A percentile compares a stretch with the other conserved stretches of the same genome.
Evolutionary conservation across 2,888 invertebrate genomes (phyloP).

Genomic region (Erebia aethiops): DNA sequence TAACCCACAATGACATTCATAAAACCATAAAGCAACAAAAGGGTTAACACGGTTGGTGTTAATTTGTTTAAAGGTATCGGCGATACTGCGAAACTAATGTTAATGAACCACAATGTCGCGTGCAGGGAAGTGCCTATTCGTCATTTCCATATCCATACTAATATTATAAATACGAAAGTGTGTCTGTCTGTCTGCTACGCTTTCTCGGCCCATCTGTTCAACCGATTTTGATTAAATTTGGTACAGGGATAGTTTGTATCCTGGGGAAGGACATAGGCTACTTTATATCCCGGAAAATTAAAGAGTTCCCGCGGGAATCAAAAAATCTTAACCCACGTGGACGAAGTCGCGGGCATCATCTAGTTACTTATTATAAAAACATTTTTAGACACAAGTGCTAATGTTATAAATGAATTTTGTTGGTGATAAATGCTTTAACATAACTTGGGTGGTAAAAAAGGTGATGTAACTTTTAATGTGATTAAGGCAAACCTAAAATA

Average conservation of each 20-base stretch:
- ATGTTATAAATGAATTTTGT: conserved; percentile 13
- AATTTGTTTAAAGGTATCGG: conserved; percentile 61
- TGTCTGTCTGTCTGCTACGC: too few species aligned
- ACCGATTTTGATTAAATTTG: too few species aligned
- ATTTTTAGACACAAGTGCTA: conserved; percentile 18
- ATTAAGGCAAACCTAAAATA: background rate
- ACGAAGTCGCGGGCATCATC: too few species aligned
- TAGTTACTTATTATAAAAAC: conserved; percentile 17
- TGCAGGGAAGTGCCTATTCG: conserved; percentile 17
- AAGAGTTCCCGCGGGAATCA: too few species aligned
- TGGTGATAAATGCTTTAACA: background rate
- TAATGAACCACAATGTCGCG: conserved; percentile 37
- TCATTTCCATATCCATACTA: conserved; percentile 29
- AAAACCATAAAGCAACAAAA: conserved; percentile 73
- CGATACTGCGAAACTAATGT: conserved; percentile 42
- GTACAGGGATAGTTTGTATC: too few species aligned
- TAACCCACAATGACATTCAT: conserved; percentile 54
- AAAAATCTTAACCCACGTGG: too few species aligned
- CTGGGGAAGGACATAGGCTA: too few species aligned
- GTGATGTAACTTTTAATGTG: conserved; percentile 1
- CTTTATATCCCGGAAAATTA: too few species aligned
- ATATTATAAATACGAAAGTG: too few species aligned
- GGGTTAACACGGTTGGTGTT: conserved; percentile 74
- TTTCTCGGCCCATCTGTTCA: too few species aligned
- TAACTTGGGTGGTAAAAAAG: conserved; percentile 7